phyloP scores from a whole-genome alignment of 2,888 invertebrate genomes.

The Caenorhabditis macrosperma region DNA sequence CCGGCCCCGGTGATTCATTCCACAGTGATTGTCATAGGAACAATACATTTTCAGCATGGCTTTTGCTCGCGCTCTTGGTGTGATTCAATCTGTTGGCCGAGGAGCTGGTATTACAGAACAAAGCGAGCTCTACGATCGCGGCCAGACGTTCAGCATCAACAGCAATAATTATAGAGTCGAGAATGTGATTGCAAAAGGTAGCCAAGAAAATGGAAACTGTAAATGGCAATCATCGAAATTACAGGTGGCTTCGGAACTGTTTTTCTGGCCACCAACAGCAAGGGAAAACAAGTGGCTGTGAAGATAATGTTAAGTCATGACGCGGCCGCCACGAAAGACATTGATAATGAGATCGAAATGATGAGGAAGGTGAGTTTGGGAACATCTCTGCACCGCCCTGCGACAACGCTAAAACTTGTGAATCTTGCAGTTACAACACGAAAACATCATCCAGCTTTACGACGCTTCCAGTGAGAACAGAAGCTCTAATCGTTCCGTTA shows the following conservation, averaged over 20 bases:
- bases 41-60: conserved; percentile 49
- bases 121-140: conserved; percentile 57
- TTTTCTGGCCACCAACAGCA: conserved; percentile 46
- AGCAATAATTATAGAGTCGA: conserved; percentile 53
- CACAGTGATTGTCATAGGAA: background rate
- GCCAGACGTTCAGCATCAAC: conserved; percentile 54
- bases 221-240: background rate
- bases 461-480: conserved; percentile 47
- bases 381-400: too few species aligned
- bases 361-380: conserved; percentile 39
- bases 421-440: conserved; percentile 41
- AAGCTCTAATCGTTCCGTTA: conserved; percentile 35
- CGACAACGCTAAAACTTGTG: background rate
- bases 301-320: conserved; percentile 57
- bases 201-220: too few species aligned
- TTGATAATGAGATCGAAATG: conserved; percentile 57
- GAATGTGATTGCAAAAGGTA: conserved; percentile 57
- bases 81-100: conserved; percentile 61
- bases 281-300: conserved; percentile 49
- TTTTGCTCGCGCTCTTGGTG: conserved; percentile 59
- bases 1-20: conserved; percentile 28
- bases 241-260: conserved; percentile 56
- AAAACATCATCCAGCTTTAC: conserved; percentile 53
- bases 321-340: conserved; percentile 49
- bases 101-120: conserved; percentile 47